Evolutionary conservation across 2,888 invertebrate species (phyloP).

Genomic region (Agrochola macilenta): DNA sequence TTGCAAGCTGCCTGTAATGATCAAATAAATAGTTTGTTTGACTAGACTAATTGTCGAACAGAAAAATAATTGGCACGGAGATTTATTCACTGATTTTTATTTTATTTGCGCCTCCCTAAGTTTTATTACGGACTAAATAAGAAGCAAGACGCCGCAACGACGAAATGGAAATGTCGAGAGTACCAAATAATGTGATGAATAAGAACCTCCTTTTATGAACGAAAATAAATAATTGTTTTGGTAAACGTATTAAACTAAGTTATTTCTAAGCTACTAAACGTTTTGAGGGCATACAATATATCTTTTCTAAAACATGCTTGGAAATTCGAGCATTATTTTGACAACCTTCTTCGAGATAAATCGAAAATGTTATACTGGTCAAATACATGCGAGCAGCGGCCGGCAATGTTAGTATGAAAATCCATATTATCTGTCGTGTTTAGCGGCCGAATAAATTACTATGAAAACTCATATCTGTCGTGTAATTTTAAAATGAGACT

Average conservation of each 20-base stretch:
- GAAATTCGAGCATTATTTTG: no score
- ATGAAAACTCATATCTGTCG: no score
- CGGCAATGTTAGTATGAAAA: no score
- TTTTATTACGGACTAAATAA: conserved; percentile 42
- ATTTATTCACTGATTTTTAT: conserved; percentile 40
- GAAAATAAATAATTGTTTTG: conserved; percentile 28
- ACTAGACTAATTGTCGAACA: not conserved
- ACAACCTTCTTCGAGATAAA: no score
- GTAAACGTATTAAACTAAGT: not conserved
- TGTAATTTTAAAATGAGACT: no score
- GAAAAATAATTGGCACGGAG: conserved; percentile 19
- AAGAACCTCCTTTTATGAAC: not conserved
- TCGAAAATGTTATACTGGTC: no score
- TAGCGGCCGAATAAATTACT: no score
- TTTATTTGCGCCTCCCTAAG: conserved; percentile 22
- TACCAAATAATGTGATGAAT: conserved; percentile 26
- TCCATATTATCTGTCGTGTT: no score
- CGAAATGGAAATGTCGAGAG: conserved; percentile 13
- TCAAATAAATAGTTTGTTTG: not conserved
- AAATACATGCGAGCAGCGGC: no score
- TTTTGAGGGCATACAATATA: conserved; percentile 11
- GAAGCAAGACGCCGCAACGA: conserved; percentile 20
- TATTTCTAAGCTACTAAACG: conserved; percentile 15
- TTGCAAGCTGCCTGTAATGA: not conserved
- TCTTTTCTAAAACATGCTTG: not conserved